Evolutionary conservation across 2,113 vertebrate genomes (phyloP).

Genomic region (Poeciliopsis turrubarensis): DNA sequence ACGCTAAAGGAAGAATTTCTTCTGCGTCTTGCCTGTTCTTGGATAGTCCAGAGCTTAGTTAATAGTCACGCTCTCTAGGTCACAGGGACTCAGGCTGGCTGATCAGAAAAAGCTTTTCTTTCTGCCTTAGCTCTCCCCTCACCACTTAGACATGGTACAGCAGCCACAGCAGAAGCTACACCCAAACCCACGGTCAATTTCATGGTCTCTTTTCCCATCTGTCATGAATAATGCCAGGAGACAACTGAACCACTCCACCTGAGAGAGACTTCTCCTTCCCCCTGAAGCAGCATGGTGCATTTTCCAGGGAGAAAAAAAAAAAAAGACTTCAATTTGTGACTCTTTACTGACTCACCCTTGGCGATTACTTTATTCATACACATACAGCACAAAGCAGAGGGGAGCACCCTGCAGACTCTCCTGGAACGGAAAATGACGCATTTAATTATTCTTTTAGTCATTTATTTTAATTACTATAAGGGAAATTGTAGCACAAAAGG

Average conservation of each 20-base stretch:
- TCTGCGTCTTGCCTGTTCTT: not conserved
- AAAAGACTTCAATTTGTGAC: not conserved
- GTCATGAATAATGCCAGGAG: not conserved
- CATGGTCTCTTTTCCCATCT: not conserved
- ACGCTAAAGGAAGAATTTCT: not conserved
- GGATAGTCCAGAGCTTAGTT: not conserved
- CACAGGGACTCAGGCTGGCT: not conserved
- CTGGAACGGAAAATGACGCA: not conserved
- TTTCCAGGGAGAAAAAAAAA: not conserved
- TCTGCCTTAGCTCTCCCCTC: not conserved
- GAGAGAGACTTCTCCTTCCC: not conserved
- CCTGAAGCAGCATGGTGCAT: not conserved
- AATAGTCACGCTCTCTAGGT: not conserved
- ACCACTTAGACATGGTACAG: not conserved
- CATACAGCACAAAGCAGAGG: not conserved
- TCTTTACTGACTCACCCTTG: not conserved
- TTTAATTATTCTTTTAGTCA: not conserved
- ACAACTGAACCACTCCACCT: conserved; percentile 1
- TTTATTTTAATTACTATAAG: not conserved
- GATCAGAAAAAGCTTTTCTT: not conserved
- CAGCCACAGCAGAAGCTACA: not conserved
- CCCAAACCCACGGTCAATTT: not conserved
- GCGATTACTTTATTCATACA: not conserved
- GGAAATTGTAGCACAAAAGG: not conserved
- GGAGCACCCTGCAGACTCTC: not conserved